Base-by-base conservation (phyloP, 2,797 vertebrate species). In the Sorex maritimensis region DNA sequence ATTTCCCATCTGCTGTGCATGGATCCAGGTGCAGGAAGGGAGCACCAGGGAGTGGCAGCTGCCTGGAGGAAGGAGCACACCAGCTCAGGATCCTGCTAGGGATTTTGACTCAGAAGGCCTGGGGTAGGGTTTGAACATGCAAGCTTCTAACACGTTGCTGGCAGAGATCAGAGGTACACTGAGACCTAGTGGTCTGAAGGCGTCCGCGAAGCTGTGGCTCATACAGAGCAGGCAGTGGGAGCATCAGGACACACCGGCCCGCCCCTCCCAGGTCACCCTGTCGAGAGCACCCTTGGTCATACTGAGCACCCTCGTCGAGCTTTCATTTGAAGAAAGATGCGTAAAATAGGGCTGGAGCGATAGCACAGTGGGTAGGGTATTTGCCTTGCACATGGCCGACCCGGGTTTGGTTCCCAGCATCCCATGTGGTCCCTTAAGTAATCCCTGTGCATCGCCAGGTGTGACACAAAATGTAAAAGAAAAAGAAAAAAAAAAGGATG, bases 311-410 rank as follows among this genome's bases (percentile, higher is more conserved):
- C 38, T 78, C n/a, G 21, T 38, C 26, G 82, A 58, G 30, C 75
- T 73, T 80, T 52, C 73, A 21, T 14, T 86, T 61, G 77, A 68
- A 81, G 69, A 83, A 61, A 13, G 41, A 46, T 81, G 71, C 75
- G 17, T 82, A 77, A 92, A 34, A 34, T 34, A 34, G 34, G 34
- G 34, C 34, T 34, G 34, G 34, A 34, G 34, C 34, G 34, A 34
- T 34, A 34, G 34, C 34, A 34, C 34, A 34, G 34, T 2, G 34
- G 34, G 34, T 34, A 34, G 34, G 34, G 34, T 34, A 2, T 34
- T 34, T 34, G 34, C 34, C 34, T 34, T 34, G 34, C 34, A 34
- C 34, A 34, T 34, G 34, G 34, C 34, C 34, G 34, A 34, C 34
- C 34, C 34, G 34, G 34, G 34, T 34, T 34, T 34, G 34, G 34